Evolutionary conservation across 2,888 invertebrate genomes (phyloP).

Genomic region (Rhabditoides inermis): DNA sequence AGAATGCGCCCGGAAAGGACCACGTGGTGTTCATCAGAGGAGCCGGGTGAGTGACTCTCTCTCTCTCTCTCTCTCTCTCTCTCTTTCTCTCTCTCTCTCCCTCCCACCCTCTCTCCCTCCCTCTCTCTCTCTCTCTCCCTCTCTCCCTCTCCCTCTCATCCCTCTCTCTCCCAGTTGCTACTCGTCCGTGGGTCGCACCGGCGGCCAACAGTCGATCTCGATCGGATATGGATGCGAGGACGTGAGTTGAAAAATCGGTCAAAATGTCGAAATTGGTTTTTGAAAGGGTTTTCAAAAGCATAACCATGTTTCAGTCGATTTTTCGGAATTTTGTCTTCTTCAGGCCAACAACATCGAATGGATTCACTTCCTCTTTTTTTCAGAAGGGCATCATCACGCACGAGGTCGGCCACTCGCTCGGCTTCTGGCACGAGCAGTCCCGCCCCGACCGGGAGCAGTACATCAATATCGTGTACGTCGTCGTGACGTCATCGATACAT

Average conservation of each 20-base stretch:
- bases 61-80: background rate
- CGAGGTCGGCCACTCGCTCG: conserved; percentile 47
- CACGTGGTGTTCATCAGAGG: conserved; percentile 45
- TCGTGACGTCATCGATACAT: too few species aligned
- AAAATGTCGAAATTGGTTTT: background rate
- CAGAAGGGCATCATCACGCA: conserved; percentile 47
- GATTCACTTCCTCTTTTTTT: conserved; percentile 1
- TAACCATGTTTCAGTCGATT: background rate
- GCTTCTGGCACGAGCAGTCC: conserved; percentile 50
- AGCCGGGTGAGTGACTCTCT: conserved; percentile 23
- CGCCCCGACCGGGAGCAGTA: conserved; percentile 44
- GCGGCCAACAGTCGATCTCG: conserved; percentile 48
- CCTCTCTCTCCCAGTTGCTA: conserved; percentile 33
- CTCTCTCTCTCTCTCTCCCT: too few species aligned
- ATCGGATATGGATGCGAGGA: conserved; percentile 50
- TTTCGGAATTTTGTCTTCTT: background rate
- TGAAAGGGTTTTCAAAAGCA: background rate
- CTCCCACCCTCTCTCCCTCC: too few species aligned
- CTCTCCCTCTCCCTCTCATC: too few species aligned
- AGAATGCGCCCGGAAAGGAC: conserved; percentile 41
- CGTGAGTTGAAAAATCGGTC: conserved; percentile 19
- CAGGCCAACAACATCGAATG: background rate
- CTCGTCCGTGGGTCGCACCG: conserved; percentile 43
- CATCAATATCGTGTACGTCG: conserved; percentile 28
- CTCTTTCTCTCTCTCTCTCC: too few species aligned